phyloP scores from a whole-genome alignment of 2,797 vertebrate genomes.

The Coregonus ussuriensis region DNA sequence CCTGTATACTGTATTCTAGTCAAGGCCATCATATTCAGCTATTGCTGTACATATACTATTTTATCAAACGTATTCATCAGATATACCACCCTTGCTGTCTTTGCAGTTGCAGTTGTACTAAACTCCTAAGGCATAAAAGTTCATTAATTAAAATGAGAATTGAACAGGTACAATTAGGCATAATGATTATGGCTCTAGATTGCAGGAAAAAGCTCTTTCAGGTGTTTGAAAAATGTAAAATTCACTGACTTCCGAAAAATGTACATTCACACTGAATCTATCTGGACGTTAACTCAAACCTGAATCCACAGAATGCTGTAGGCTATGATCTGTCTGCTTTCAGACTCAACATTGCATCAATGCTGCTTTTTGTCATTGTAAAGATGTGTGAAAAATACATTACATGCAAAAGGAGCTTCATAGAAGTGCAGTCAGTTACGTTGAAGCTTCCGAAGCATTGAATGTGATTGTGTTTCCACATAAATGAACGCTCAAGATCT shows the following conservation, averaged over 20 bases:
- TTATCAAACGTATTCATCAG: no score
- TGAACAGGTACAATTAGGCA: background rate
- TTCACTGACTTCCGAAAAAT: no score
- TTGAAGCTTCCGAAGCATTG: background rate
- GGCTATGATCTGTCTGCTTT: background rate
- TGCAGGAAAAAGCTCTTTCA: no score
- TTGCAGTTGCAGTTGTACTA: no score
- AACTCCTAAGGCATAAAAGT: no score
- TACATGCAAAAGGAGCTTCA: background rate
- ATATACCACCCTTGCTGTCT: no score
- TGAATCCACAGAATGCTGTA: slow-evolving; percentile 1
- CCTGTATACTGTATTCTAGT: no score
- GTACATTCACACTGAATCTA: background rate
- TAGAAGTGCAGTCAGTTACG: background rate
- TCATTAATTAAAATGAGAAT: no score
- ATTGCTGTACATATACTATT: no score
- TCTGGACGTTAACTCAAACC: background rate
- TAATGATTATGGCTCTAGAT: no score
- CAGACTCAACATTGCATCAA: background rate
- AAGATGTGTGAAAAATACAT: background rate
- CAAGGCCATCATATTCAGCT: no score
- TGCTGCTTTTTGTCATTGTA: background rate
- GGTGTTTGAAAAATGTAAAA: no score
- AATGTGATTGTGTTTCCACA: background rate
- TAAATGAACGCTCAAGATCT: background rate